Percentiles rank a stretch among this genome's conserved stretches.
phyloP scores from a whole-genome alignment of 2,888 invertebrate species.

The Morinoia aosen region DNA sequence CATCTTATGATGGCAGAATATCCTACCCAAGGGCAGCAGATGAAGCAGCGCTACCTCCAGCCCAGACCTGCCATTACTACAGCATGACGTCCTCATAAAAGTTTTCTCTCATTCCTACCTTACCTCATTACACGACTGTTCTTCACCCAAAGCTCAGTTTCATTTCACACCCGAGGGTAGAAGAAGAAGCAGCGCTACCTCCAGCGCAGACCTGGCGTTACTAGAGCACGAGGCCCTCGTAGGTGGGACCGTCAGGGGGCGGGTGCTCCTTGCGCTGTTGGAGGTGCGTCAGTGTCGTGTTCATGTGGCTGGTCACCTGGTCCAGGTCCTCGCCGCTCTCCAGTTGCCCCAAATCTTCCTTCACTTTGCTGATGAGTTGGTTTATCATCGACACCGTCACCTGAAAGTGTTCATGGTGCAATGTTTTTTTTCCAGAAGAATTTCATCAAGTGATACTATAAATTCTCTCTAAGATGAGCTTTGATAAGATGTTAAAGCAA shows the following conservation, averaged over 20 bases:
- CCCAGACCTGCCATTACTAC: not conserved
- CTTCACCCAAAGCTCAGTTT: too few relatives aligned
- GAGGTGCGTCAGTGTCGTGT: slow-evolving; percentile 88
- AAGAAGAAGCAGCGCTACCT: not conserved
- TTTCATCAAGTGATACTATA: slow-evolving; percentile 37
- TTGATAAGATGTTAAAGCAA: not conserved
- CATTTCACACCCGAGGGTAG: too few relatives aligned
- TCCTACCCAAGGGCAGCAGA: not conserved
- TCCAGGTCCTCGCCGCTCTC: slow-evolving; percentile 97
- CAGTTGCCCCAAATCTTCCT: slow-evolving; percentile 92
- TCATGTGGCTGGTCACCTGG: slow-evolving; percentile 95
- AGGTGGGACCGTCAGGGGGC: slow-evolving; percentile 57
- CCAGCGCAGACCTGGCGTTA: not conserved
- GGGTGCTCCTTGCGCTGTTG: slow-evolving; percentile 70
- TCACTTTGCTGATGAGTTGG: slow-evolving; percentile 89
- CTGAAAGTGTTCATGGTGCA: slow-evolving; percentile 72
- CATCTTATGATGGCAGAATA: too few relatives aligned
- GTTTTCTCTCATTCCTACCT: too few relatives aligned
- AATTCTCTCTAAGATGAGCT: not conserved
- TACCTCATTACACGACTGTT: too few relatives aligned
- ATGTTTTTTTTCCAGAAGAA: not conserved
- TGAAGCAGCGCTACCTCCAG: not conserved
- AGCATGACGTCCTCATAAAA: slow-evolving; percentile 54
- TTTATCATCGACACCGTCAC: slow-evolving; percentile 78
- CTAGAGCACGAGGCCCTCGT: slow-evolving; percentile 54